Evolutionary conservation across 2,888 invertebrate genomes (phyloP), one percentile per base, ranked within the genome.

Genomic region (Mythimna pallens): DNA sequence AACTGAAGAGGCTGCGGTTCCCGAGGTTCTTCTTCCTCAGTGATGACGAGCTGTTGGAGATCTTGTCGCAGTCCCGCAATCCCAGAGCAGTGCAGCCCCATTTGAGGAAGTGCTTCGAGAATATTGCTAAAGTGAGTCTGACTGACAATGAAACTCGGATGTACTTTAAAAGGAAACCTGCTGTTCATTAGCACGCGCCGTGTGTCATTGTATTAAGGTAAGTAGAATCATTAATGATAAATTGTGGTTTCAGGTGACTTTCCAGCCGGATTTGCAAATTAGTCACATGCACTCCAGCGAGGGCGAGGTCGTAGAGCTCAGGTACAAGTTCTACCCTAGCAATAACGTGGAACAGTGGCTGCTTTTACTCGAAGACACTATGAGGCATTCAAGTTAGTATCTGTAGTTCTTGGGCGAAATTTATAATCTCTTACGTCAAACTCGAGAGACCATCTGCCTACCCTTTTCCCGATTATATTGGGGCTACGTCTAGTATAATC

Each of bases 41-140:
- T 84, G 98, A 98, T 88, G 98, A 98, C 87, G 98, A 98, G 89
- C 94, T 98, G 50, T 94, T 98, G 82, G 98, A 98, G 92, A 98
- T 98, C 64, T 94, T 98, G 65, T 98, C 98, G 0, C 98, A 98
- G 93, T 97, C 98, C 0, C 97, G 97, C 73, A 98, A 98, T 89
- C 98, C 98, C 0, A 93, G 97, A 59, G 97, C 98, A 0, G 98
- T 98, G 3, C 98, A 98, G 91, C 98, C 98, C 0, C 98, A 98
- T 93, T 94, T 98, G n/a, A 96, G 97, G 82, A 98, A 98, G 92
- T 98, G 98, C 92, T 98, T 98, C 92, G 98, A 98, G 91, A 98
- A 97, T 87, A 97, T 98, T 43, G 75, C 75, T 14, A 75, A 62
- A 78, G 70, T 70, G 7, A 57, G 22, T 40, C 25, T 67, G 12